phyloP scores from a whole-genome alignment of 2,113 vertebrate species.

The Hippoglossus stenolepis region DNA sequence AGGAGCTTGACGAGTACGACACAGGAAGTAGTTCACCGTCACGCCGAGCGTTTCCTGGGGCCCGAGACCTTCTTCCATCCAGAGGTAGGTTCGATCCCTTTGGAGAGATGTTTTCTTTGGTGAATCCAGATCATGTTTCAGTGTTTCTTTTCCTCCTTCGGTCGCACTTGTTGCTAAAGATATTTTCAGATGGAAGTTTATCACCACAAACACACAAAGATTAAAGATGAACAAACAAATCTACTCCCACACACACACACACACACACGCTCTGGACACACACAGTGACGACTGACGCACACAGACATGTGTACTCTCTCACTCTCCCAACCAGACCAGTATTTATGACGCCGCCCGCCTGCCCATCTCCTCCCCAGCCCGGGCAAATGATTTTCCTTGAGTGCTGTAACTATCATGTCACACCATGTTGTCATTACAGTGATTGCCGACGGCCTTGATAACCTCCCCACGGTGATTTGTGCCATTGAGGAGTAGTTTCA shows the following conservation, averaged over 20 bases:
- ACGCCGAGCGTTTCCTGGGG: too few relatives aligned
- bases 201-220: conserved; percentile 3
- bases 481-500: conserved; percentile 74
- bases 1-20: too few relatives aligned
- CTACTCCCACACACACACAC: too few relatives aligned
- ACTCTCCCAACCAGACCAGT: conserved; percentile 46
- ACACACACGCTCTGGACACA: background rate
- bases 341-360: conserved; percentile 69
- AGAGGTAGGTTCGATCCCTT: too few relatives aligned
- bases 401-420: conserved; percentile 82
- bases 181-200: too few relatives aligned
- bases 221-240: too few relatives aligned
- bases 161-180: background rate
- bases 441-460: conserved; percentile 79
- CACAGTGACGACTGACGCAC: conserved; percentile 2
- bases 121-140: too few relatives aligned
- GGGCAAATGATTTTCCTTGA: conserved; percentile 75
- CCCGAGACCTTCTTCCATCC: too few relatives aligned
- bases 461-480: conserved; percentile 79
- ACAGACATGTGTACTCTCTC: background rate
- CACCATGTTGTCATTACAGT: conserved; percentile 81
- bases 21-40: too few relatives aligned
- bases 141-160: too few relatives aligned
- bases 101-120: too few relatives aligned
- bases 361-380: conserved; percentile 63